These are phyloP conservation scores for Spea bombifrons DNA, from an alignment of 2,113 vertebrate genomes.

Conservation along the genomic window DNA sequence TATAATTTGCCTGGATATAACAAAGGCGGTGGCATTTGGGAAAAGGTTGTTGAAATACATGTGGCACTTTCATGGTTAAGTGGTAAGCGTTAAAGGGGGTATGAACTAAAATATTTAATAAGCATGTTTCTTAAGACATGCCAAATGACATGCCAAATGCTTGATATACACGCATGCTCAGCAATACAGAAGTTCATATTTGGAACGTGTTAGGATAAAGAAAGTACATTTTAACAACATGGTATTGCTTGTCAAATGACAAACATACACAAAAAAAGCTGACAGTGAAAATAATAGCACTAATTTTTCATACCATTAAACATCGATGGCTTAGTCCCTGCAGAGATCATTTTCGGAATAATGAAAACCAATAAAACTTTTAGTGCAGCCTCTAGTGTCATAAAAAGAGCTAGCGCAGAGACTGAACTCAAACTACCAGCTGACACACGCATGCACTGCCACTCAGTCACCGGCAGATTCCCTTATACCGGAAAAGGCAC, in stretches of 20 bases:
- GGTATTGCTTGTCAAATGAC: background rate
- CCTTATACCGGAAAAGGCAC: no score
- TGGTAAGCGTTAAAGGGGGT: no score
- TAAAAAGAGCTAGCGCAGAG: conserved; percentile 4
- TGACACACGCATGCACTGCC: background rate
- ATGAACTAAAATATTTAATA: no score
- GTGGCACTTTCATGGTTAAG: no score
- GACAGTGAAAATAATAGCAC: conserved; percentile 11
- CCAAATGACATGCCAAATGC: no score
- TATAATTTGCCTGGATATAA: no score
- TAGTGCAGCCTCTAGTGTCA: conserved; percentile 5
- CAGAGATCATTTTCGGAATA: background rate
- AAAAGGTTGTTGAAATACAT: no score
- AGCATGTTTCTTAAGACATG: no score
- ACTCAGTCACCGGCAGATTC: no score
- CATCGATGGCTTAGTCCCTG: background rate
- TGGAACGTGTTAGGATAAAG: background rate
- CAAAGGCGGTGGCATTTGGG: no score
- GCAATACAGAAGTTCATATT: background rate
- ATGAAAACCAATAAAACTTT: conserved; percentile 6
- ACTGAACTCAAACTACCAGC: background rate
- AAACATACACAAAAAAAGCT: background rate
- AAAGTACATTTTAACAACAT: background rate
- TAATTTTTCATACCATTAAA: conserved; percentile 13
- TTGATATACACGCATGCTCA: no score